Evolutionary conservation across 2,888 invertebrate genomes (phyloP).

Genomic region (Spisula solida): DNA sequence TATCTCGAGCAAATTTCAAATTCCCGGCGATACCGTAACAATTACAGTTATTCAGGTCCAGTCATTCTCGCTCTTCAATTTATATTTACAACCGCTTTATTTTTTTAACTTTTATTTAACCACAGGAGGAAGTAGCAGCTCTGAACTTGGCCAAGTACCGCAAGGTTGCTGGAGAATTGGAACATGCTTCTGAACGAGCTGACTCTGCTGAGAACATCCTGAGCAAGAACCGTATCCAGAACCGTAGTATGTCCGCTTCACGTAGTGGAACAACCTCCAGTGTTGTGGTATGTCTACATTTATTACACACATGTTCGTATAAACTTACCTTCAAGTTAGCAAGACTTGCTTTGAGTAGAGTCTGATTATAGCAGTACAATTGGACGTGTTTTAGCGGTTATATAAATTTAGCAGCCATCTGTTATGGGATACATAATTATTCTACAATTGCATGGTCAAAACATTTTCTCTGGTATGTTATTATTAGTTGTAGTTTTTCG

Average conservation of each 20-base stretch:
- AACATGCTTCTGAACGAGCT: conserved; percentile 88
- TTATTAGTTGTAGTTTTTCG: too few species aligned
- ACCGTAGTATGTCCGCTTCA: conserved; percentile 84
- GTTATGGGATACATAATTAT: too few species aligned
- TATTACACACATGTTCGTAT: background rate
- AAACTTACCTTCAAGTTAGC: too few species aligned
- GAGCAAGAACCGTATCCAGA: conserved; percentile 87
- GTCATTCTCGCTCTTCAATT: background rate
- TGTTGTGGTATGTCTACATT: conserved; percentile 26
- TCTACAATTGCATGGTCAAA: too few species aligned
- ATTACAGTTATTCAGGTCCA: background rate
- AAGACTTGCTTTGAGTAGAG: too few species aligned
- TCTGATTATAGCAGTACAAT: too few species aligned
- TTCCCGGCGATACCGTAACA: too few species aligned
- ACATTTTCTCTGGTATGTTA: too few species aligned
- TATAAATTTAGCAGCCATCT: too few species aligned
- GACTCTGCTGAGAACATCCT: conserved; percentile 88
- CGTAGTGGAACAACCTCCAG: conserved; percentile 66
- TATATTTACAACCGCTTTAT: background rate
- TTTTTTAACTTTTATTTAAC: background rate
- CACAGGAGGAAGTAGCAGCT: conserved; percentile 88
- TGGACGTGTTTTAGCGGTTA: too few species aligned
- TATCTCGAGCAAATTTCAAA: too few species aligned
- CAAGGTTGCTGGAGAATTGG: conserved; percentile 88
- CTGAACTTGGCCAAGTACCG: conserved; percentile 89